Conservation (phyloP, 2,113 vertebrate species). For the Synodontis membranacea region DNA sequence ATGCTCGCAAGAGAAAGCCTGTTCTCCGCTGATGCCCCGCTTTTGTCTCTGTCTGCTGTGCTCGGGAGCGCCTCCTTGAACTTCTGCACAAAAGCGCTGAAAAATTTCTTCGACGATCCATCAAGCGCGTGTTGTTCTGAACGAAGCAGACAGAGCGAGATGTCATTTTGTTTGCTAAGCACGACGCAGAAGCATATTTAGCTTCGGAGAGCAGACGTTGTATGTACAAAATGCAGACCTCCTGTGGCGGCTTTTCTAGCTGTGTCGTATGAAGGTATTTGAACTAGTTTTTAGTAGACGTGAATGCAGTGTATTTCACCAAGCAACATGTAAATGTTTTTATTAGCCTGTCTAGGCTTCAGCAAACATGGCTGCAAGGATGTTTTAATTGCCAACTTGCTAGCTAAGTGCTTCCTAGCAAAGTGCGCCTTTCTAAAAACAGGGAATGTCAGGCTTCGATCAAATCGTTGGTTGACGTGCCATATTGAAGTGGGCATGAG, state of each 20-base stretch:
- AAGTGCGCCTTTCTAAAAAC: too few species aligned
- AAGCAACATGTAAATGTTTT: background rate
- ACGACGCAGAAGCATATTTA: background rate
- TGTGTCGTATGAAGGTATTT: background rate
- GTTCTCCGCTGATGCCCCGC: slow-evolving; percentile 13
- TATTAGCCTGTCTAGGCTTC: too few species aligned
- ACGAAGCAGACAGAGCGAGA: background rate
- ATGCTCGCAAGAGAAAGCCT: slow-evolving; percentile 3
- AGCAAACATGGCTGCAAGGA: background rate
- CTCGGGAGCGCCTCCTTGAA: background rate
- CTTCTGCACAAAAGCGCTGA: background rate
- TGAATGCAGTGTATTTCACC: background rate
- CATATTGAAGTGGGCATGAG: background rate
- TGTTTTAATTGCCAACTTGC: background rate
- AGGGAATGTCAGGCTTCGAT: background rate
- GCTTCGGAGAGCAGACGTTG: background rate
- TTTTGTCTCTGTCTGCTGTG: background rate
- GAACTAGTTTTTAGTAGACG: background rate
- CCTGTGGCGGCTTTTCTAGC: background rate
- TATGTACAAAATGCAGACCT: background rate
- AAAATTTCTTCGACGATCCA: background rate
- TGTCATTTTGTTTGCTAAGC: background rate
- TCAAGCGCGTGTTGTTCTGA: background rate
- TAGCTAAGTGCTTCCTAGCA: too few species aligned
- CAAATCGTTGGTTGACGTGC: background rate